Evolutionary conservation across 2,113 vertebrate genomes (phyloP), one percentile per base, ranked within the genome.

Genomic region (Colistium nudipinnis): DNA sequence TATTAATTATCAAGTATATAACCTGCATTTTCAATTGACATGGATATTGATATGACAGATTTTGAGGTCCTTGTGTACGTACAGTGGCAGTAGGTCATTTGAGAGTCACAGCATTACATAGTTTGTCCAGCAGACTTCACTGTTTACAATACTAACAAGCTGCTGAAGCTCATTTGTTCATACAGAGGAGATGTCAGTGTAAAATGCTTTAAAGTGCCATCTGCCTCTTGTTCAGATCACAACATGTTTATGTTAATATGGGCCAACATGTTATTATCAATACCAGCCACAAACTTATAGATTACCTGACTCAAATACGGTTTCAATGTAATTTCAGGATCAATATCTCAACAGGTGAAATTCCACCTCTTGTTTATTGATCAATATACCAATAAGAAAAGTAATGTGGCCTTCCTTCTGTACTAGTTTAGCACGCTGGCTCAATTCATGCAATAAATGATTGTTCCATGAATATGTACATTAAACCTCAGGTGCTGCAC

Each of bases 401-500:
- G n/a, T n/a, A n/a, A n/a, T n/a, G n/a, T n/a, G n/a, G n/a, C 24
- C 25, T 20, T 66, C 49, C 52, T 17, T 16, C 48, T 62, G 41
- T 35, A 54, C 51, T 22, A 33, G 41, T 63, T 41, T 10, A 70
- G 69, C 62, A 52, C 1, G 7, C 54, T 51, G 9, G n/a, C 35
- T 66, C n/a, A 3, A 70, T 78, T 43, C 48, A n/a, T 63, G 31
- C 35, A 38, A 8, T 63, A 67, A 66, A 82, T 75, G 36, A 68
- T 24, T 66, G 54, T 59, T 49, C 11, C 63, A 68, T 31, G 51
- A 64, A 55, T 70, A n/a, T 70, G 62, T 62, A 55, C 48, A 55
- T 74, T 28, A 22, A n/a, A 74, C 83, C 81, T 60, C 7, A 43
- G 77, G 78, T 69, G 64, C 64, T 59, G 62, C 62, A 56, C 54